Conservation (phyloP, 1,140 invertebrate species). For the Bradysia coprophila region DNA sequence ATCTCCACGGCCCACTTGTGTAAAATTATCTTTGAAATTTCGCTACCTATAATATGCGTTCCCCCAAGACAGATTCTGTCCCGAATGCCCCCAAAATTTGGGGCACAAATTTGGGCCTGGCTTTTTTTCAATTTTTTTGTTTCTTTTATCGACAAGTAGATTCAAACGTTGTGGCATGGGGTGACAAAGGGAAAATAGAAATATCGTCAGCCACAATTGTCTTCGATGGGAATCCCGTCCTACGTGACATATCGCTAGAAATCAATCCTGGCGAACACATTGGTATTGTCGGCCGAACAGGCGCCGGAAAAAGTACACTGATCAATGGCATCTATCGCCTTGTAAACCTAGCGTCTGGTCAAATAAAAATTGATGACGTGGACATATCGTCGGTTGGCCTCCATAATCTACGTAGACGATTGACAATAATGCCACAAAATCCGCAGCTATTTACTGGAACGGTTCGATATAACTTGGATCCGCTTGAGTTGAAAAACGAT, state of each 20-base stretch:
- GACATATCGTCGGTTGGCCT: conserved; percentile 70
- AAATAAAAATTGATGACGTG: conserved; percentile 71
- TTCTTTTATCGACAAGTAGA: no score
- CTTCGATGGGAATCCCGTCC: conserved; percentile 37
- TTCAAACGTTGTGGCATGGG: no score
- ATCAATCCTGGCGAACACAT: conserved; percentile 16
- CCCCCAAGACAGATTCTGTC: no score
- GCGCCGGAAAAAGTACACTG: conserved; percentile 25
- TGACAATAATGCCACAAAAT: conserved; percentile 52
- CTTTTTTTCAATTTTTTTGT: no score
- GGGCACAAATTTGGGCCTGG: no score
- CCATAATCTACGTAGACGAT: conserved; percentile 40
- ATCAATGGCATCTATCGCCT: conserved; percentile 35
- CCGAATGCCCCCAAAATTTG: no score
- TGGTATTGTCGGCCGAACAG: conserved; percentile 30
- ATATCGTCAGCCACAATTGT: no score
- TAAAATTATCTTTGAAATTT: no score
- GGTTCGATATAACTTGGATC: conserved; percentile 58
- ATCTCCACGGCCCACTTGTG: no score
- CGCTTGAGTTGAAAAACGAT: conserved; percentile 50
- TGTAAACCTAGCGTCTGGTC: conserved; percentile 56
- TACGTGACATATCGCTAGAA: conserved; percentile 51
- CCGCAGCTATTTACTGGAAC: conserved; percentile 49
- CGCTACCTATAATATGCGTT: no score
- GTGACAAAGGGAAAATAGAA: no score